phyloP scores from a whole-genome alignment of 2,797 vertebrate genomes.

The Novumbra hubbsi region DNA sequence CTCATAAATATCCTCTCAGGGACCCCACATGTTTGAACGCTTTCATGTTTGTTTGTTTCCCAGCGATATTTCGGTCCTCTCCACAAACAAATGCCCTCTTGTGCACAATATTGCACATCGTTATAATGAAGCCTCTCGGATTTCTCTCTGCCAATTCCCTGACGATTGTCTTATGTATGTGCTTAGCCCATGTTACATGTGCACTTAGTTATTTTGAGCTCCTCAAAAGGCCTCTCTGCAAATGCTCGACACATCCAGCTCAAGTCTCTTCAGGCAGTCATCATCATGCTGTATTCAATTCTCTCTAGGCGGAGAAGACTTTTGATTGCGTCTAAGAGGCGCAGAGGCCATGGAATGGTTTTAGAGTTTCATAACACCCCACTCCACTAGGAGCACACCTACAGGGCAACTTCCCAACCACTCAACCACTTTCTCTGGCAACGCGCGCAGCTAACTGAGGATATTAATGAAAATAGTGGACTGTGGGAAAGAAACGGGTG shows the following conservation, averaged over 20 bases:
- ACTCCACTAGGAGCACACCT: not conserved
- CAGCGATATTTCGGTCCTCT: constrained; percentile 13
- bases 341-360: not conserved
- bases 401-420: not conserved
- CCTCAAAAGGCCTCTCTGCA: not conserved
- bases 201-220: not conserved
- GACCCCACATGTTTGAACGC: constrained; percentile 14
- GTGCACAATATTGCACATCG: not conserved
- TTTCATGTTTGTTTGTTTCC: constrained; percentile 31
- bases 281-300: not conserved
- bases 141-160: not conserved
- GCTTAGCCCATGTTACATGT: not conserved
- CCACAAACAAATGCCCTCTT: not conserved
- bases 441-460: not conserved
- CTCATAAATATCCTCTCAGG: constrained; percentile 26
- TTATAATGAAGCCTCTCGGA: not conserved
- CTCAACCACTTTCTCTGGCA: not conserved
- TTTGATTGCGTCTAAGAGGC: not conserved
- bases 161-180: not conserved
- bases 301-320: not conserved
- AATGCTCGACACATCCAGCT: not conserved
- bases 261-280: not conserved
- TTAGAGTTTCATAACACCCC: not conserved
- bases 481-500: not conserved
- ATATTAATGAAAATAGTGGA: not conserved